Base-by-base conservation (phyloP, 2,888 invertebrate species). In the Bursaphelenchus okinawaensis region DNA sequence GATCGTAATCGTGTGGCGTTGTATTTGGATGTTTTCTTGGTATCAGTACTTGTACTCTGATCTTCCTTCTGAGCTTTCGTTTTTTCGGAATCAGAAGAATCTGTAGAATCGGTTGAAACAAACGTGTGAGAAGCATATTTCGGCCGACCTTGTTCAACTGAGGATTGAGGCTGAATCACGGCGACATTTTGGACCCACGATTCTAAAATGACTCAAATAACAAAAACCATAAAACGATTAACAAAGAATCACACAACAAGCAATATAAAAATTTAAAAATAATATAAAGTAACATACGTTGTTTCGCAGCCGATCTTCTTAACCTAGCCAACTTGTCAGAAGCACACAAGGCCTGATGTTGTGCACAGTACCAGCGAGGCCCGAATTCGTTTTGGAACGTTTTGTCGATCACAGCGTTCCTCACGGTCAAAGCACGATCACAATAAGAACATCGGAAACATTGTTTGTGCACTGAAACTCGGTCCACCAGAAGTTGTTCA, bases 381-480 rank as follows among this genome's bases (percentile, higher is more conserved):
- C 70, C 70, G 27, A 29, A 70, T n/a, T 66, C 63, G 12, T 63
- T 62, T 24, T 68, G 69, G 2, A 76, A 52, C 16, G 66, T 60
- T 24, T 71, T 65, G 55, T 75, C 75, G 12, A 69, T 60, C 0
- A 66, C 62, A 26, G 68, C 67, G 22, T 71, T 73, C 19, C 74
- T 74, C 29, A 73, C 50, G 12, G 73, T 61, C 8, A 77, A 63
- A n/a, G 73, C 67, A 28, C 71, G 75, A 16, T 56, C 59, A 56
- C 77, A 77, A 63, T 70, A 74, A 26, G 68, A 62, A 55, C 77
- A 77, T 7, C 69, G 66, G 70, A 77, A 75, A 63, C 77, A 77
- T 4, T 65, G 62, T 60, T 71, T 72, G 52, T 73, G 73, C 22
- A 73, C 59, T 7, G 51, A 59, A 20, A 59, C 50, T 16, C 60